Conservation (phyloP, 2,888 invertebrate species). For the Mythimna albipuncta region DNA sequence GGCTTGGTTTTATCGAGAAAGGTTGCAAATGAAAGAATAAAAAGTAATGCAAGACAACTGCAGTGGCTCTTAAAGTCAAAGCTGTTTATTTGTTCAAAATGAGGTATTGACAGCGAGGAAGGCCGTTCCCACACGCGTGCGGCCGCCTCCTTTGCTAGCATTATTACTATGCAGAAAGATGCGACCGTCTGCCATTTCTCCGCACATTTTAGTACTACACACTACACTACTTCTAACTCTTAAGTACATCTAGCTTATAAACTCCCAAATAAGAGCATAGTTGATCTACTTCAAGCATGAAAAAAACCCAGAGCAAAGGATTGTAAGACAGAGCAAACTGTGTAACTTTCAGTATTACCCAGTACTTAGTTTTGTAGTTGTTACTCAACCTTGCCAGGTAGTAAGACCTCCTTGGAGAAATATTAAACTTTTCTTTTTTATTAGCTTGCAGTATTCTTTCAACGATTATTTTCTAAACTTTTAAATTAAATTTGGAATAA, state of each 20-base stretch:
- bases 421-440: constrained; percentile 52
- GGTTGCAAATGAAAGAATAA: neutral
- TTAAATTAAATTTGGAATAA: constrained; percentile 44
- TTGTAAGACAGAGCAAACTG: constrained; percentile 26
- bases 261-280: constrained; percentile 9
- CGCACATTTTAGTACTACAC: no score
- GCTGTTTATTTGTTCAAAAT: no score
- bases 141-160: no score
- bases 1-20: neutral
- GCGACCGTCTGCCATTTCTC: no score
- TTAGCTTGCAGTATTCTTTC: constrained; percentile 39
- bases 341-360: constrained; percentile 33
- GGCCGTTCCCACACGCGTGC: no score
- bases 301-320: neutral
- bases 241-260: neutral
- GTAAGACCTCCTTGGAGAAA: constrained; percentile 32
- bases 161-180: no score
- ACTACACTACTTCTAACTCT: no score
- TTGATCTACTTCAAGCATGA: constrained; percentile 1
- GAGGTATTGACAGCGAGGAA: no score
- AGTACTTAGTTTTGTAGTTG: constrained; percentile 22
- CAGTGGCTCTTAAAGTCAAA: no score
- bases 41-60: neutral
- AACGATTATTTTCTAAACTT: constrained; percentile 32
- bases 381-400: constrained; percentile 25